A percentile compares a stretch with the other conserved stretches of the same genome.
phyloP scores from a whole-genome alignment of 2,888 invertebrate genomes.

The Stramonita haemastoma region DNA sequence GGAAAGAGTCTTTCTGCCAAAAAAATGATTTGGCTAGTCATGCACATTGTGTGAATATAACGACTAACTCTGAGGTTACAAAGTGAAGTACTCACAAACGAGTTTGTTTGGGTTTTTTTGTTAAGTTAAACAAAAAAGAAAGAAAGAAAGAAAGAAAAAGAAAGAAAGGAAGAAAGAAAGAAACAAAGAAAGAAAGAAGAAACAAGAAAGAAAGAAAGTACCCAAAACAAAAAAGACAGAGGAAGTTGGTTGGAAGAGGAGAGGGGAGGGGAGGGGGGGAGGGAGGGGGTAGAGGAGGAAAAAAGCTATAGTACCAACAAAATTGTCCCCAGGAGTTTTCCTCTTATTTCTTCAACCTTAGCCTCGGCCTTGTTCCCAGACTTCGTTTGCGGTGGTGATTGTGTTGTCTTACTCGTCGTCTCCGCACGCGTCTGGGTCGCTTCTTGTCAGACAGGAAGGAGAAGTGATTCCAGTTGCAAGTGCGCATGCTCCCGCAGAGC shows the following conservation, averaged over 20 bases:
- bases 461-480: slow-evolving; percentile 66
- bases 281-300: not conserved
- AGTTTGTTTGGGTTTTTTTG: no score
- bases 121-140: no score
- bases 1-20: no score
- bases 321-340: not conserved
- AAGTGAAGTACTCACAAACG: no score
- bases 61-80: no score
- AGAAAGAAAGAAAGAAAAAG: no score
- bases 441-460: slow-evolving; percentile 43
- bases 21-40: no score
- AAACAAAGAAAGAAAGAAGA: not conserved
- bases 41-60: no score
- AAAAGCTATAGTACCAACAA: not conserved
- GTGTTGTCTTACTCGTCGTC: not conserved
- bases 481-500: slow-evolving; percentile 68
- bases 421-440: not conserved
- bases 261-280: no score
- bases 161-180: no score
- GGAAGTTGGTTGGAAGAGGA: no score
- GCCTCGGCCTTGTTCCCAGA: not conserved
- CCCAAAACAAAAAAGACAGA: not conserved
- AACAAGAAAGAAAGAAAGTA: not conserved
- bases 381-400: not conserved
- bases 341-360: not conserved